These are phyloP conservation scores for Sphaeridia pumilis DNA, from an alignment of 2,888 invertebrate species.

Conservation along the genomic window DNA sequence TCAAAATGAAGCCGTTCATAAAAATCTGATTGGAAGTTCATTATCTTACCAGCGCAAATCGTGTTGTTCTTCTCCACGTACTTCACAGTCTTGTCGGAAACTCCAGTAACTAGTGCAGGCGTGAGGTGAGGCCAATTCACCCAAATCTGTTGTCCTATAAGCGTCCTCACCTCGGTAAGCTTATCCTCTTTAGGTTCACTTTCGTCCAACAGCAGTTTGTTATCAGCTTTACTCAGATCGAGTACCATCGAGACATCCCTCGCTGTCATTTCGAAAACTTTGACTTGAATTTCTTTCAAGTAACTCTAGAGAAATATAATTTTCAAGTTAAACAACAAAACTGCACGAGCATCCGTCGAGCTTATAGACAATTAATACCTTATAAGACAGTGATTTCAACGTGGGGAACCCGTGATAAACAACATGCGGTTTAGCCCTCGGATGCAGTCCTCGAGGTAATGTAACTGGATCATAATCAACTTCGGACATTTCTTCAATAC, in stretches of 20 bases:
- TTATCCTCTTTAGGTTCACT: conserved; percentile 40
- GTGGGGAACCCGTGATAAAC: conserved; percentile 88
- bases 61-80: conserved; percentile 12
- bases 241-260: conserved; percentile 73
- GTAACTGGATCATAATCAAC: conserved; percentile 48
- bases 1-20: neutral
- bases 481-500: conserved; percentile 46
- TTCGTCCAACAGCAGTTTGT: conserved; percentile 39
- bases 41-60: conserved; percentile 4
- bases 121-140: conserved; percentile 85
- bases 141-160: conserved; percentile 62
- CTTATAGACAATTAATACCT: conserved; percentile 43
- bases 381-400: conserved; percentile 68
- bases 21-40: neutral
- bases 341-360: neutral
- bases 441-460: conserved; percentile 58
- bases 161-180: conserved; percentile 50
- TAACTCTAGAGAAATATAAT: conserved; percentile 45
- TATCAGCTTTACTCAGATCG: conserved; percentile 39
- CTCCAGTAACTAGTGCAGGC: conserved; percentile 22
- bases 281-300: conserved; percentile 58
- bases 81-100: conserved; percentile 18
- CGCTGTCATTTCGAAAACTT: conserved; percentile 77
- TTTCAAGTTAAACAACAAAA: conserved; percentile 9
- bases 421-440: conserved; percentile 54